Conservation (phyloP, 2,113 vertebrate species). For the Hippocampus guttulatus region DNA sequence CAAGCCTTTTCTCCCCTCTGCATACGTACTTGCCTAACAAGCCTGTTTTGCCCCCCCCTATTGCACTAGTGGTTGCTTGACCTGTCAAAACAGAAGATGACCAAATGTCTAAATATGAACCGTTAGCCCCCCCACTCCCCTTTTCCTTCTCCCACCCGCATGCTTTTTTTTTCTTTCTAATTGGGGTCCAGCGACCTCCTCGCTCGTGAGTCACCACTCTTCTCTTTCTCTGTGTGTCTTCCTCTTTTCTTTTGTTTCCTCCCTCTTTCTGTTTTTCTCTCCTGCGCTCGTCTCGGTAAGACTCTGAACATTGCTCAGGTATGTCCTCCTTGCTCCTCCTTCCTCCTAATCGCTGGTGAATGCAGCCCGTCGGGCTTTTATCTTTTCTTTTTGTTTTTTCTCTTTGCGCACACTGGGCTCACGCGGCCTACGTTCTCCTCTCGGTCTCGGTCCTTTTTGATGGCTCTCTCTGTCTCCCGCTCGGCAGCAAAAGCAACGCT, state of each 20-base stretch:
- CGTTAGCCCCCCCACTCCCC: not conserved
- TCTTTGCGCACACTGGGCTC: not conserved
- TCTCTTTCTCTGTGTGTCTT: constrained; percentile 39
- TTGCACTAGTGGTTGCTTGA: constrained; percentile 31
- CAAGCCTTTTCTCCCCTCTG: not conserved
- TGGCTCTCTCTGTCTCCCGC: constrained; percentile 66
- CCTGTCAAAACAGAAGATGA: not conserved
- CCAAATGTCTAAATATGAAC: not conserved
- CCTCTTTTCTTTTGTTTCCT: constrained; percentile 29
- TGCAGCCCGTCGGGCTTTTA: not conserved
- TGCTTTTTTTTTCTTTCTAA: not conserved
- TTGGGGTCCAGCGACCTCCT: constrained; percentile 47
- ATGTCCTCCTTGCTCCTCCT: constrained; percentile 79
- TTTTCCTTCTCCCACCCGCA: constrained; percentile 4
- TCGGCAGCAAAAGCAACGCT: constrained; percentile 95
- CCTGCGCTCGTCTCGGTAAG: constrained; percentile 80
- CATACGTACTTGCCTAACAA: constrained; percentile 25
- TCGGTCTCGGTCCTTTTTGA: constrained; percentile 9
- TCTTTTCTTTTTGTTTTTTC: not conserved
- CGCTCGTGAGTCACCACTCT: constrained; percentile 67
- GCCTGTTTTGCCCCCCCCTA: constrained; percentile 29
- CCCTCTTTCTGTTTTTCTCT: constrained; percentile 18
- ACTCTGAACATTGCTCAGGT: constrained; percentile 99
- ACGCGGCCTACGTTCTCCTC: not conserved
- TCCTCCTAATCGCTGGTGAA: constrained; percentile 9